These are phyloP conservation scores for Marmota monax DNA, from an alignment of 2,113 vertebrate species.

Conservation along the genomic window DNA sequence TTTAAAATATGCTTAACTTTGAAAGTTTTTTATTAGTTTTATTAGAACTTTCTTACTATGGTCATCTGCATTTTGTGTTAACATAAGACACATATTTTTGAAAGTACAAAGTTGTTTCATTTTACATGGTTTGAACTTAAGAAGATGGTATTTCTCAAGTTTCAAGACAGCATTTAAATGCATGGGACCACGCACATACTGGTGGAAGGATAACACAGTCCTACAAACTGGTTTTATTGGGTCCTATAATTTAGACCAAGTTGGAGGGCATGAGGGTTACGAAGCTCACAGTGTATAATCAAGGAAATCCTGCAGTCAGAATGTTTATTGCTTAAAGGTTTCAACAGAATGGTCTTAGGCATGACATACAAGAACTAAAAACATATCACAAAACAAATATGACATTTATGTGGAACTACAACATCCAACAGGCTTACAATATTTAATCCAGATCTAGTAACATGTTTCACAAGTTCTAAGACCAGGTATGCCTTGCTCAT, in stretches of 20 bases:
- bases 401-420: not conserved
- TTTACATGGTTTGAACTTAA: not conserved
- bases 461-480: not conserved
- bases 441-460: not conserved
- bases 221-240: not conserved
- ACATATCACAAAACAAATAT: not conserved
- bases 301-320: not conserved
- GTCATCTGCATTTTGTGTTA: not conserved
- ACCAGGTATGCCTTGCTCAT: not conserved
- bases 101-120: not conserved
- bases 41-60: not conserved
- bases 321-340: not conserved
- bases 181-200: slow-evolving; percentile 31
- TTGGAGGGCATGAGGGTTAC: not conserved
- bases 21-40: slow-evolving; percentile 41
- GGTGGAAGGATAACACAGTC: not conserved
- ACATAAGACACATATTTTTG: not conserved
- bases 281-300: not conserved
- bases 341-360: not conserved
- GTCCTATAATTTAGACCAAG: not conserved
- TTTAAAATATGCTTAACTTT: slow-evolving; percentile 34
- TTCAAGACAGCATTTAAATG: not conserved
- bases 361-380: not conserved
- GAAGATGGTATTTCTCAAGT: slow-evolving; percentile 1
- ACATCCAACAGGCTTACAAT: not conserved